Evolutionary conservation across 1,140 invertebrate genomes (phyloP).

Genomic region (Geopemphigus sp.): DNA sequence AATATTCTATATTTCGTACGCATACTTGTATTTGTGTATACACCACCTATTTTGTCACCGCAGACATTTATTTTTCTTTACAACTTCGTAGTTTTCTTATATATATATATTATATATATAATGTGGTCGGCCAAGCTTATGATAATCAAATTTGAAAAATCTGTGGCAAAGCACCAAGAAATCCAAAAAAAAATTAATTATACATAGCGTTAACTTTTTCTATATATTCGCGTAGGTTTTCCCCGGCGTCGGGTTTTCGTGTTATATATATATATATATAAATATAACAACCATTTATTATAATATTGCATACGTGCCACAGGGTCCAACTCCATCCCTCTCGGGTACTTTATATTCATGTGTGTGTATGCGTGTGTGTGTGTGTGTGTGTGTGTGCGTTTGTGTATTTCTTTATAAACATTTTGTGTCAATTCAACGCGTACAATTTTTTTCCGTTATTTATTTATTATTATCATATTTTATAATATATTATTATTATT

Average conservation of each 20-base stretch:
- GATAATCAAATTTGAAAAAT: conserved; percentile 46
- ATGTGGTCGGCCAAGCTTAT: conserved; percentile 14
- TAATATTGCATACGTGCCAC: conserved; percentile 12
- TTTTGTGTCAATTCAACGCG: conserved; percentile 43
- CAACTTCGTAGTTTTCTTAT: conserved; percentile 20
- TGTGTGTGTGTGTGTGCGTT: too few species aligned
- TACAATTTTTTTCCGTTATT: conserved; percentile 43
- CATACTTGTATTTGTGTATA: background rate
- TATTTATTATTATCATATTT: conserved; percentile 23
- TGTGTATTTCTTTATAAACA: conserved; percentile 13
- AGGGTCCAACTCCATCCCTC: conserved; percentile 38
- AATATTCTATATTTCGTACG: conserved; percentile 19
- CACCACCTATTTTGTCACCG: background rate
- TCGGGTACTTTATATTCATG: conserved; percentile 2
- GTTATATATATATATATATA: too few species aligned
- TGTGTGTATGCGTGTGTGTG: background rate
- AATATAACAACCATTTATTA: background rate
- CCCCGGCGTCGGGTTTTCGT: background rate
- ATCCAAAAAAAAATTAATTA: background rate
- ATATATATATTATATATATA: background rate
- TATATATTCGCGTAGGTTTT: conserved; percentile 16
- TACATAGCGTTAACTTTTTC: conserved; percentile 10
- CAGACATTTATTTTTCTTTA: conserved; percentile 29
- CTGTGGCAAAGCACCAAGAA: conserved; percentile 40
- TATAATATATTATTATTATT: conserved; percentile 30